Evolutionary conservation across 2,797 vertebrate genomes (phyloP).

Genomic region (Syndactyla subalaris): DNA sequence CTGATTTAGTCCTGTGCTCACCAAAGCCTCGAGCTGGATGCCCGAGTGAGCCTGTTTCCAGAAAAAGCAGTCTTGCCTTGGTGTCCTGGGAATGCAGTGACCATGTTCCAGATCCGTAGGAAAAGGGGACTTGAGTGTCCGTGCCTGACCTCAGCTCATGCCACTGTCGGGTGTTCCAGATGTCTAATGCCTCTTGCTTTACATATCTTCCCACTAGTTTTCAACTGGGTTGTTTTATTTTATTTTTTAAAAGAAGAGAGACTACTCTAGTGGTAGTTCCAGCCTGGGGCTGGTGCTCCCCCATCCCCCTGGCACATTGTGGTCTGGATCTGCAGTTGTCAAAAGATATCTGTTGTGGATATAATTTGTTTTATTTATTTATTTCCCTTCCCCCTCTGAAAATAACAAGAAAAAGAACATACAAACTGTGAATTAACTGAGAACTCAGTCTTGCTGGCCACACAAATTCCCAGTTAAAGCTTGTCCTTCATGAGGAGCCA

Average conservation of each 20-base stretch:
- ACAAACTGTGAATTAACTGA: background rate
- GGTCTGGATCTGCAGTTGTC: background rate
- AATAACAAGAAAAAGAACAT: background rate
- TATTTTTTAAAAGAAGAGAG: background rate
- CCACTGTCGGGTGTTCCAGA: rapidly evolving
- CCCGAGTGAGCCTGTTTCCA: background rate
- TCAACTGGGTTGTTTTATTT: background rate
- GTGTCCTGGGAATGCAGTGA: rapidly evolving
- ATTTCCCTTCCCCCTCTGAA: background rate
- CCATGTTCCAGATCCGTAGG: rapidly evolving
- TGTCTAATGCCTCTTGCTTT: too few species aligned
- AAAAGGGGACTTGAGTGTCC: rapidly evolving
- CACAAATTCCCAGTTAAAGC: background rate
- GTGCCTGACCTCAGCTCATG: rapidly evolving
- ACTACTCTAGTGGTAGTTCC: background rate
- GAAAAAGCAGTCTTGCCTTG: background rate
- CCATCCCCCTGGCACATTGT: rapidly evolving
- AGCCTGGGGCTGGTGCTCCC: background rate
- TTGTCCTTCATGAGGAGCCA: background rate
- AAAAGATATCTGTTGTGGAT: background rate
- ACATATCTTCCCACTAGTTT: rapidly evolving
- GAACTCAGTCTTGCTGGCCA: background rate
- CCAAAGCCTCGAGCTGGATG: background rate
- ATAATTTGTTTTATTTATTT: background rate
- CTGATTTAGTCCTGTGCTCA: rapidly evolving